Base-by-base conservation (phyloP, 2,797 vertebrate species). In the Decapterus maruadsi region DNA sequence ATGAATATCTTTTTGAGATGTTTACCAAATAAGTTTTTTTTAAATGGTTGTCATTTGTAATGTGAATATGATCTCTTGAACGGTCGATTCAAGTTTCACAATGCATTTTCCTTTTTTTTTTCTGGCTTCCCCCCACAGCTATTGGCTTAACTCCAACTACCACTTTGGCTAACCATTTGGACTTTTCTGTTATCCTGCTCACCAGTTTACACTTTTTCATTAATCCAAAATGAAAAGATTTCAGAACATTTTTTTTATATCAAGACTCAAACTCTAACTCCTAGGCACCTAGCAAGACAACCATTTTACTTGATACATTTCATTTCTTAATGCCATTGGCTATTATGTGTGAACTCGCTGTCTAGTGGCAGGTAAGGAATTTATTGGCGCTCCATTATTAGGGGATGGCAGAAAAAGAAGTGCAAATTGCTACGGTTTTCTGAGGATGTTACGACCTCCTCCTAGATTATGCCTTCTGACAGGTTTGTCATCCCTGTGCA, bases 301-400 rank as follows among this genome's bases (percentile, higher is more conserved):
- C 95, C 94, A 94, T 96, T 98, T 96, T 94, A 94, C 95, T 95
- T 94, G 95, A 96, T 96, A 97, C 96, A 95, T 97, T 97, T 98
- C 96, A 97, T 96, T 95, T 94, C 95, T 93, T 96, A 96, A 90
- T 89, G 86, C 89, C 95, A 95, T 95, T 96, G 96, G 96, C 88
- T 93, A 90, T 92, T 94, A 93, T 66, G 56, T 82, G 82, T 91
- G 89, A 94, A 93, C 88, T 85, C 69, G 65, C 94, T 91, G 93
- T 96, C 95, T 96, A 90, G 88, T 96, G 95, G 96, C 96, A 95
- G 95, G 93, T 94, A 92, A 80, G 72, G 94, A 97, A 99, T 99
- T 98, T 97, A 98, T 97, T 94, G 95, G 93, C 75, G 91, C 93
- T 96, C 95, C 96, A 96, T 98, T 97, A 98, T 97, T 97, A 97